Base-by-base conservation (phyloP, 1,140 invertebrate species). In the Lysiphlebus fabarum region DNA sequence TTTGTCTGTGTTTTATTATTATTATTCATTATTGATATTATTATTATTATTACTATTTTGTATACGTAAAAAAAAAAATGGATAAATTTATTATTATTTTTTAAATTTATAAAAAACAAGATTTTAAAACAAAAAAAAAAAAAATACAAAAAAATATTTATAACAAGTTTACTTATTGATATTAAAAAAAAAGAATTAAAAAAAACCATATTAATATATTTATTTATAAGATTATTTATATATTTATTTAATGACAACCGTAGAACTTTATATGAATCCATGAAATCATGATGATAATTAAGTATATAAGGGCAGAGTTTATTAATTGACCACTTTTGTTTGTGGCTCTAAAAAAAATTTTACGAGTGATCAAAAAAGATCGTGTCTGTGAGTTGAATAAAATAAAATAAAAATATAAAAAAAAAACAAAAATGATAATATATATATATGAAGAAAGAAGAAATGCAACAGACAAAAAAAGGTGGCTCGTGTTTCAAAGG, bases 11-110 rank as follows among this genome's bases (percentile, higher is more conserved):
- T 57, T n/a, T 41, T 48, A 50, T 49, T 11, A 49, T 34, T 67
- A 63, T 67, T 73, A 67, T 65, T 77, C 69, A 75, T 75, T 75
- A 75, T 74, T 77, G 78, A 74, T 71, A 65, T 72, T 66, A 65
- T 67, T 70, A 63, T 61, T 56, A 65, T 63, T 67, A 61, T 67
- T 44, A 26, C 17, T 26, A 26, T 26, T 26, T 26, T 26, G 17
- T 26, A 37, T 45, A 26, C 9, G 7, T n/a, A 41, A 54, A 41
- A 4, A 54, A 14, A n/a, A n/a, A n/a, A n/a, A n/a, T n/a, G n/a
- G n/a, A 26, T 26, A 8, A 6, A 40, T 41, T 33, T 17, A 54
- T 42, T 54, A 33, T 9, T 7, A 54, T 42, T 54, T 5, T 7
- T 37, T 36, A 37, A 8, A 10, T 43, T 34, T 17, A 45, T 43